A percentile compares a stretch with the other conserved stretches of the same genome.
These are phyloP conservation scores for Pseudolycoriella hygida DNA, from an alignment of 2,888 invertebrate genomes.

Conservation along the genomic window DNA sequence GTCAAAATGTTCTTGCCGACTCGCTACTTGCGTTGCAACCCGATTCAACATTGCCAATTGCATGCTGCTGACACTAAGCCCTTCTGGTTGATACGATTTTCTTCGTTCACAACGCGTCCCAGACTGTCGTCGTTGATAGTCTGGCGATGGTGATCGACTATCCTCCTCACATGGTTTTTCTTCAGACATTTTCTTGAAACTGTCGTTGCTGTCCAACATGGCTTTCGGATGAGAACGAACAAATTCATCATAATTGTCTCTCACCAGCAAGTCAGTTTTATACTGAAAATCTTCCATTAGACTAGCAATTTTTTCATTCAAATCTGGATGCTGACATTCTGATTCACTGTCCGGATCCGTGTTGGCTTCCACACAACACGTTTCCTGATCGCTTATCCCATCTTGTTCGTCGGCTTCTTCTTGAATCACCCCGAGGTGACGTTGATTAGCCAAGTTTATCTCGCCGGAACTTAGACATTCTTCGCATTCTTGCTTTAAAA, in stretches of 20 bases:
- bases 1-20: conserved; percentile 10
- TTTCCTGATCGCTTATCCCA: conserved; percentile 42
- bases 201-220: conserved; percentile 26
- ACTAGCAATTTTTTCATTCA: conserved; percentile 52
- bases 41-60: conserved; percentile 39
- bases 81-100: conserved; percentile 39
- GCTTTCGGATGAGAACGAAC: conserved; percentile 30
- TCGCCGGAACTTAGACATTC: conserved; percentile 41
- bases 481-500: conserved; percentile 72
- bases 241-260: conserved; percentile 41
- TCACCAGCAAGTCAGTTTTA: conserved; percentile 49
- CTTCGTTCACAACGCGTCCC: conserved; percentile 21
- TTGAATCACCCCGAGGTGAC: conserved; percentile 25
- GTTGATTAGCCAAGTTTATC: conserved; percentile 18
- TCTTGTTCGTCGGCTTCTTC: conserved; percentile 43
- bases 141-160: not conserved
- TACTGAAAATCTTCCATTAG: conserved; percentile 52
- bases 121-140: not conserved
- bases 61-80: conserved; percentile 38
- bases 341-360: conserved; percentile 29
- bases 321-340: conserved; percentile 41
- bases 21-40: conserved; percentile 29
- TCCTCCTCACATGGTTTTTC: not conserved
- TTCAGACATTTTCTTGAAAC: conserved; percentile 11
- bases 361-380: conserved; percentile 16